Evolutionary conservation across 2,113 vertebrate species (phyloP), one percentile per base, ranked within the genome.

Genomic region (Turnix velox): DNA sequence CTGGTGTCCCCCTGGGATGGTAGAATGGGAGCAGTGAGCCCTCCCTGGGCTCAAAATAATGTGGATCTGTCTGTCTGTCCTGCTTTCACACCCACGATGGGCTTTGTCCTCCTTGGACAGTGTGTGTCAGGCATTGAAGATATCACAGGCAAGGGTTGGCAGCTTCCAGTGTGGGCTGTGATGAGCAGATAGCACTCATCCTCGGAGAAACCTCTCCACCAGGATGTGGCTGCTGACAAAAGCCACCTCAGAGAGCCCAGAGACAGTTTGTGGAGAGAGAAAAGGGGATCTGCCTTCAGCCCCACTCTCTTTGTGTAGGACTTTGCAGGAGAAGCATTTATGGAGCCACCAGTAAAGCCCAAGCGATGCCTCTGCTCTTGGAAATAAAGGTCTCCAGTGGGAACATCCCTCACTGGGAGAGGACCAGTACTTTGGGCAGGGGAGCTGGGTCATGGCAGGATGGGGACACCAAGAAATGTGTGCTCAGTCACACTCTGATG

Each of bases 401-500:
- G n/a, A 79, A 15, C 84, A 72, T 28, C 67, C 15, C 1, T 0
- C 61, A n/a, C 45, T 31, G 6, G 2, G 31, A 25, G 23, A 54
- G 49, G 27, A 20, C 27, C 5, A 13, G 80, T 46, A 46, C 16
- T 17, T 46, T 28, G 48, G 31, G 28, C 33, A 27, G 66, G 17
- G 54, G 6, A 69, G 39, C 49, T 55, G 66, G 58, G 59, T 39
- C 30, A 30, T 4, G 0, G 2, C 2, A 3, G 43, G 72, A 22
- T 2, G 16, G 3, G 28, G 24, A 42, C 22, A 31, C 19, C 0
- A 4, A 75, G 87, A 43, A 55, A 76, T 10, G 48, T 54, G 48
- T 67, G 67, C 63, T 93, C 58, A 72, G 63, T 54, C 9, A 0
- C 9, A 54, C 0, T 0, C 52, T 0, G 1, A 1, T 24, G 74